Evolutionary conservation across 2,888 invertebrate species (phyloP).

Genomic region (Tachina lurida): DNA sequence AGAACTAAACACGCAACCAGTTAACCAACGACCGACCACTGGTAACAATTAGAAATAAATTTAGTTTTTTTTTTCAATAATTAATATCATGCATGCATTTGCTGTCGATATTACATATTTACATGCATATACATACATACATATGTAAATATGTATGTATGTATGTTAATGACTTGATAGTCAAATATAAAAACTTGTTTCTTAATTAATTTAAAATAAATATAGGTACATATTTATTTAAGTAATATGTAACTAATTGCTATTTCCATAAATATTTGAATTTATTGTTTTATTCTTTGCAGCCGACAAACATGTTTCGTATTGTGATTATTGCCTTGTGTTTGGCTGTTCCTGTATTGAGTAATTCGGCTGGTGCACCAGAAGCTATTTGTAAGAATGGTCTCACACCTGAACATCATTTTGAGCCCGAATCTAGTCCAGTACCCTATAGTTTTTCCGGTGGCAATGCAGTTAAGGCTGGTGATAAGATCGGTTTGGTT

Average conservation of each 20-base stretch:
- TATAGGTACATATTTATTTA: constrained; percentile 9
- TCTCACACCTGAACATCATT: constrained; percentile 88
- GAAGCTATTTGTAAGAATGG: constrained; percentile 85
- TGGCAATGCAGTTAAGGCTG: constrained; percentile 82
- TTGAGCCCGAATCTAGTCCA: constrained; percentile 84
- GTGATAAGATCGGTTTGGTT: constrained; percentile 83
- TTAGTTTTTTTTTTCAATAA: constrained; percentile 28
- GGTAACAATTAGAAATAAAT: constrained; percentile 49
- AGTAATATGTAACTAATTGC: not conserved
- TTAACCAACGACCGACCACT: constrained; percentile 26
- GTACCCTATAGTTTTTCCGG: constrained; percentile 85
- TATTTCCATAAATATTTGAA: constrained; percentile 16
- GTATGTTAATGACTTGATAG: constrained; percentile 19
- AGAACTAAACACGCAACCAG: constrained; percentile 50
- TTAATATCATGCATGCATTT: constrained; percentile 37
- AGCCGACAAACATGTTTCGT: constrained; percentile 76
- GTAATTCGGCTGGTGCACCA: constrained; percentile 87
- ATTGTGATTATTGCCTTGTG: constrained; percentile 76
- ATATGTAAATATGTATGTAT: not conserved
- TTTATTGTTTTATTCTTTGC: constrained; percentile 19
- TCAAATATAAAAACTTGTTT: constrained; percentile 20
- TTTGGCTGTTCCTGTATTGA: constrained; percentile 76
- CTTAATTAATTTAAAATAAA: constrained; percentile 24
- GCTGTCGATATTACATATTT: not conserved
- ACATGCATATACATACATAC: not conserved